Percentiles rank a stretch among this genome's conserved stretches.
phyloP scores from a whole-genome alignment of 2,797 vertebrate genomes.

The Micropoecilia bifurca region DNA sequence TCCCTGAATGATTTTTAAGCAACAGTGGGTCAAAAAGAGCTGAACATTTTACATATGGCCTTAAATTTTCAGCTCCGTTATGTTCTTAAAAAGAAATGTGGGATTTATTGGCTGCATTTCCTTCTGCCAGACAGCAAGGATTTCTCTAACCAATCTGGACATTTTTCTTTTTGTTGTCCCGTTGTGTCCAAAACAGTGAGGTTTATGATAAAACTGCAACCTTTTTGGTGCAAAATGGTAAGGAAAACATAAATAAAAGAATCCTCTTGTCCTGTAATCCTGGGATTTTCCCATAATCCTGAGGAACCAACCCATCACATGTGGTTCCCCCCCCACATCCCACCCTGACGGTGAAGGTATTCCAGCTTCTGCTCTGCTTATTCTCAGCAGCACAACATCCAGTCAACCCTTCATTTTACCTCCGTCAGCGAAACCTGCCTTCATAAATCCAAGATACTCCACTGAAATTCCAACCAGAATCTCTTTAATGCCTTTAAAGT shows the following conservation, averaged over 20 bases:
- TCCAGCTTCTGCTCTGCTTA: constrained; percentile 71
- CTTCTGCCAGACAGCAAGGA: constrained; percentile 41
- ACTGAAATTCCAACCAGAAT: constrained; percentile 67
- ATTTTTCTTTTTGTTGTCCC: not conserved
- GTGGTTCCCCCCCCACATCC: constrained; percentile 55
- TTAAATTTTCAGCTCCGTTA: constrained; percentile 7
- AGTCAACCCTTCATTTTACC: constrained; percentile 24
- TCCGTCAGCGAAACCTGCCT: constrained; percentile 56
- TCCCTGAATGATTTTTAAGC: not conserved
- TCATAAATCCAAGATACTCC: constrained; percentile 67
- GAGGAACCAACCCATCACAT: constrained; percentile 61
- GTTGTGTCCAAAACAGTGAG: not conserved
- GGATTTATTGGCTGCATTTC: constrained; percentile 53
- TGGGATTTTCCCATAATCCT: constrained; percentile 55
- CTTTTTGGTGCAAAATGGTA: constrained; percentile 20
- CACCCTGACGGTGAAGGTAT: constrained; percentile 56
- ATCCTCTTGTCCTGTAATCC: not conserved
- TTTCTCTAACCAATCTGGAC: constrained; percentile 10
- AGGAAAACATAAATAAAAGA: not conserved
- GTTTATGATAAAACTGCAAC: not conserved
- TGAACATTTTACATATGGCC: not conserved
- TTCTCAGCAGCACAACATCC: constrained; percentile 66
- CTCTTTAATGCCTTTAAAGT: constrained; percentile 67
- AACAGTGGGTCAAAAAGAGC: not conserved
- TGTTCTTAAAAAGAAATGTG: constrained; percentile 26